Evolutionary conservation across 2,888 invertebrate genomes (phyloP).

Genomic region (Perizoma flavofasciatum): DNA sequence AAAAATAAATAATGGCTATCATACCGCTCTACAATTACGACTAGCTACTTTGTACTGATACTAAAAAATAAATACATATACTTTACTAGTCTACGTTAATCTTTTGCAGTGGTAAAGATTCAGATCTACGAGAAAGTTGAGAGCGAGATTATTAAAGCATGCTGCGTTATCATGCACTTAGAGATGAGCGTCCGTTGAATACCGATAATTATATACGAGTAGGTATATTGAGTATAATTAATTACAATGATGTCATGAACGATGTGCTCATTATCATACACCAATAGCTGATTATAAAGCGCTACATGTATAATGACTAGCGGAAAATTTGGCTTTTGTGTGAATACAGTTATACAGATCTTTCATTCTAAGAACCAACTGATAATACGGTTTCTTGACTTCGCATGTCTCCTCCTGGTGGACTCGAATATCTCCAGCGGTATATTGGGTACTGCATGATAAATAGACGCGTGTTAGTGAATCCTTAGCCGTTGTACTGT

Average conservation of each 20-base stretch:
- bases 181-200: conserved; percentile 56
- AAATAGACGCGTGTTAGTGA: conserved; percentile 81
- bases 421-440: conserved; percentile 84
- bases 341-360: conserved; percentile 65
- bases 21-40: conserved; percentile 51
- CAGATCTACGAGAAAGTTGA: conserved; percentile 57
- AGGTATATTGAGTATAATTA: conserved; percentile 60
- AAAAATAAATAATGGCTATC: conserved; percentile 44
- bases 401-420: conserved; percentile 80
- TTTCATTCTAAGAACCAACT: conserved; percentile 83
- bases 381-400: conserved; percentile 83
- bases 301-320: conserved; percentile 70
- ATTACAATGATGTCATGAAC: conserved; percentile 52
- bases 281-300: conserved; percentile 68
- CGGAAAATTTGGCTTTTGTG: conserved; percentile 64
- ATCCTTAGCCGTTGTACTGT: conserved; percentile 47
- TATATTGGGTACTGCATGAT: conserved; percentile 84
- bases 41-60: conserved; percentile 77
- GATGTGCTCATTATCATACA: conserved; percentile 54
- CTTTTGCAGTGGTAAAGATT: conserved; percentile 41
- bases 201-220: conserved; percentile 52
- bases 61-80: conserved; percentile 37
- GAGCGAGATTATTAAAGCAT: conserved; percentile 64
- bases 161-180: conserved; percentile 69
- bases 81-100: conserved; percentile 33